Percentiles rank a stretch among this genome's conserved stretches.
Evolutionary conservation across 2,888 invertebrate species (phyloP).

Genomic region (Aproaerema taeniolella): DNA sequence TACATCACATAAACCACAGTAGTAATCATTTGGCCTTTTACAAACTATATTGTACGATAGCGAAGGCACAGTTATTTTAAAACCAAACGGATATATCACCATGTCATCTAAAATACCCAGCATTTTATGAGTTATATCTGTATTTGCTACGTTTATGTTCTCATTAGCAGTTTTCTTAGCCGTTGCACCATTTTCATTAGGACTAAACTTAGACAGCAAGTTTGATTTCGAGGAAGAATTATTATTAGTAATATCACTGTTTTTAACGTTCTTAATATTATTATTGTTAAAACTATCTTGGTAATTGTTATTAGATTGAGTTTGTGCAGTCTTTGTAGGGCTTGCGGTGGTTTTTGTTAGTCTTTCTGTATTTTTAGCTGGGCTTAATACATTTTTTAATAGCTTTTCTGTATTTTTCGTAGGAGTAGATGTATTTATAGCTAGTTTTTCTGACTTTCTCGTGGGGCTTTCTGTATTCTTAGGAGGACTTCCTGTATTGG

Average conservation of each 20-base stretch:
- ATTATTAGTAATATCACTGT: background rate
- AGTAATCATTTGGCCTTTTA: slow-evolving; percentile 7
- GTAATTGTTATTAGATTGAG: background rate
- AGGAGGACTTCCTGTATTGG: no score
- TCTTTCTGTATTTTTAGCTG: background rate
- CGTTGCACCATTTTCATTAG: no score
- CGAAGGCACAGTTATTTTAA: slow-evolving; percentile 14
- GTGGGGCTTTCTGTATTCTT: no score
- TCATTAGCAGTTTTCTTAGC: background rate
- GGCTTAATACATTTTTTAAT: background rate
- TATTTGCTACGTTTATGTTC: background rate
- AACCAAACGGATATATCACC: slow-evolving; percentile 18
- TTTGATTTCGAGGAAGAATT: no score
- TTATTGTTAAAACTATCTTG: slow-evolving; percentile 1
- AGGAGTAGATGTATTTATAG: background rate
- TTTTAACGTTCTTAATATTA: background rate
- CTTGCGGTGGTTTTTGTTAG: background rate
- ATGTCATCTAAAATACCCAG: slow-evolving; percentile 10
- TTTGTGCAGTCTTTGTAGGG: background rate
- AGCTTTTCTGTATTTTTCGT: no score
- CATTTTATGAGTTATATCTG: background rate
- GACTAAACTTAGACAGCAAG: no score
- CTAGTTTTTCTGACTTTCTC: background rate
- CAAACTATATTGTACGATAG: slow-evolving; percentile 21
- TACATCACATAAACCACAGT: slow-evolving; percentile 24